Evolutionary conservation across 2,113 vertebrate species (phyloP), one percentile per base, ranked within the genome.

Genomic region (Sclerurus mexicanus): DNA sequence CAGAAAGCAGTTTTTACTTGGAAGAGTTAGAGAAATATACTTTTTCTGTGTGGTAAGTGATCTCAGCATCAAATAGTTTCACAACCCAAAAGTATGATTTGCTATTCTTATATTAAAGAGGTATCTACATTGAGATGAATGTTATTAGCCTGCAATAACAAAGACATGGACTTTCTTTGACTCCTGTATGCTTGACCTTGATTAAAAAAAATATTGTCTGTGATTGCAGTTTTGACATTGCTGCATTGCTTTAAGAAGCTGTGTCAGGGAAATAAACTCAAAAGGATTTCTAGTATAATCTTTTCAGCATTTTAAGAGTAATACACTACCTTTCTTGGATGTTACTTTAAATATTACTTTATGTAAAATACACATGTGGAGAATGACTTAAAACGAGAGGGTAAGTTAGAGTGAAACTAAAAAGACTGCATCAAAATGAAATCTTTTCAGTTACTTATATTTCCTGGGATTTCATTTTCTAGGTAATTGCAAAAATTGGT

Each of bases 1-100:
- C 72, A 60, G 67, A 75, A 33, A 79, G 8, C 39, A 49, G 28
- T 33, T 95, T 89, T 64, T 97, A 96, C 66, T 56, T 97, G 71
- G 97, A 98, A 40, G 98, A 98, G 39, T 76, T 98, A 40, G 97
- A 98, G 46, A 95, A 97, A 82, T 93, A 98, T 7, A 95, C 47
- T 21, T 97, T 97, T 94, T 98, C 98, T 89, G 98, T 98, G 25
- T 93, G 96, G 98, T 98, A 56, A 97, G 98, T 85, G 44, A 68
- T n/a, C 27, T 78, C 35, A 76, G 31, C 49, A 81, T 31, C 52
- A 63, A 68, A 66, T 27, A 87, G 7, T 42, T 83, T 88, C 49
- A 67, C 16, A 72, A 47, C 3, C 35, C 2, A 1, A 52, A 87
- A 60, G 14, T 50, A 27, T 71, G 33, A 23, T 58, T 86, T 60